These are phyloP conservation scores for Okamejei kenojei DNA, from an alignment of 2,797 vertebrate species.

Conservation along the genomic window DNA sequence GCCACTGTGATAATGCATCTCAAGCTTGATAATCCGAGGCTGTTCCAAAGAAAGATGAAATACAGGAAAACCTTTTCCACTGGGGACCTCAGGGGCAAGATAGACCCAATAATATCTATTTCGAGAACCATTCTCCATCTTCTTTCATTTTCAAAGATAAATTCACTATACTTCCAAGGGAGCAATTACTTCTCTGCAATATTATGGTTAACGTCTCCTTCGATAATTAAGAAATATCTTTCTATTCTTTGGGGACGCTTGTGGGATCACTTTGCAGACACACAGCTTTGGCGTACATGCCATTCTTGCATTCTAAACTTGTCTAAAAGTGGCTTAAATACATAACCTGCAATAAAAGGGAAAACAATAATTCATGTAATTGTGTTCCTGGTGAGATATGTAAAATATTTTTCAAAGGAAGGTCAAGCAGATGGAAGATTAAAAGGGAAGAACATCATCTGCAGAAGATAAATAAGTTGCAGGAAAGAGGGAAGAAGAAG, in stretches of 20 bases:
- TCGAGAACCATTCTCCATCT: conserved; percentile 72
- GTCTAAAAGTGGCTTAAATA: not conserved
- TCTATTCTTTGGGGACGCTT: conserved; percentile 62
- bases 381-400: conserved; percentile 11
- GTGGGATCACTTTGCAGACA: conserved; percentile 49
- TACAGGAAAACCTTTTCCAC: conserved; percentile 51
- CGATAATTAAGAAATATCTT: conserved; percentile 66
- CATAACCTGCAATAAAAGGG: not conserved
- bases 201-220: conserved; percentile 70
- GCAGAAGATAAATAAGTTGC: not conserved
- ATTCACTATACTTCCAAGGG: conserved; percentile 69
- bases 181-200: conserved; percentile 67
- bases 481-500: not conserved
- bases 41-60: conserved; percentile 1
- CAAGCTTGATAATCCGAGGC: not conserved
- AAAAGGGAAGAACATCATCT: not conserved
- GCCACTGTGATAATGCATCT: not conserved
- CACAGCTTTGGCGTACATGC: conserved; percentile 34
- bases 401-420: conserved; percentile 40
- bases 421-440: conserved; percentile 42
- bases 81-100: conserved; percentile 68
- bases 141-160: conserved; percentile 72
- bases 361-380: not conserved
- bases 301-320: not conserved
- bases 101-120: conserved; percentile 64